These are phyloP conservation scores for Patiria pectinifera DNA, from an alignment of 53 echinoderm and acorn worm species.

Conservation along the genomic window DNA sequence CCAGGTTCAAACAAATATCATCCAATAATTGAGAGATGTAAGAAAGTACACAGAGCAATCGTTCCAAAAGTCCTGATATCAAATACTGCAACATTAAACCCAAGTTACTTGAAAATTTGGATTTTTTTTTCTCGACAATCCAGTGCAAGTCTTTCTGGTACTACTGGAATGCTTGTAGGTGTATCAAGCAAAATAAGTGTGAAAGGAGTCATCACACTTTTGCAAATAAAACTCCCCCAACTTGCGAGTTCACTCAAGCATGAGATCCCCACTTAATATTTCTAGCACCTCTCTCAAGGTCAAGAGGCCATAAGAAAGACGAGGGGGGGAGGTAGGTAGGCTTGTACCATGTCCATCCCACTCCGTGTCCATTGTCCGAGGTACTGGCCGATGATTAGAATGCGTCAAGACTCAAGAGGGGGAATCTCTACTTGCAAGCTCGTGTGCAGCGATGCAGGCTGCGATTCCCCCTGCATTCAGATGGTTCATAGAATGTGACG, in stretches of 20 bases:
- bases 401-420: not conserved
- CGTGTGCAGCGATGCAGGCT: not conserved
- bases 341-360: not conserved
- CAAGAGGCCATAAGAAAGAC: constrained; percentile 7
- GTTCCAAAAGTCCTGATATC: too few relatives aligned
- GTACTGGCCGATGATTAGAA: constrained; percentile 24
- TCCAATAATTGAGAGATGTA: too few relatives aligned
- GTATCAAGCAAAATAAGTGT: not conserved
- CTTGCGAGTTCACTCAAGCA: constrained; percentile 43
- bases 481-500: not conserved
- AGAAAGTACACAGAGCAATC: too few relatives aligned
- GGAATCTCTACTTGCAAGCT: not conserved
- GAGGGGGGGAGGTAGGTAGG: not conserved
- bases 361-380: constrained; percentile 26
- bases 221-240: not conserved
- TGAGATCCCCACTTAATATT: constrained; percentile 47
- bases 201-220: not conserved
- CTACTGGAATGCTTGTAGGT: not conserved
- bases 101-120: not conserved
- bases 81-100: too few relatives aligned
- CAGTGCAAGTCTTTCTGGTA: not conserved
- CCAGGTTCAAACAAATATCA: too few relatives aligned
- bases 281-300: constrained; percentile 50
- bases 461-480: not conserved
- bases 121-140: not conserved